A percentile compares a stretch with the other conserved stretches of the same genome.
These are phyloP conservation scores for Orthosia gothica DNA, from an alignment of 2,888 invertebrate genomes.

Conservation along the genomic window DNA sequence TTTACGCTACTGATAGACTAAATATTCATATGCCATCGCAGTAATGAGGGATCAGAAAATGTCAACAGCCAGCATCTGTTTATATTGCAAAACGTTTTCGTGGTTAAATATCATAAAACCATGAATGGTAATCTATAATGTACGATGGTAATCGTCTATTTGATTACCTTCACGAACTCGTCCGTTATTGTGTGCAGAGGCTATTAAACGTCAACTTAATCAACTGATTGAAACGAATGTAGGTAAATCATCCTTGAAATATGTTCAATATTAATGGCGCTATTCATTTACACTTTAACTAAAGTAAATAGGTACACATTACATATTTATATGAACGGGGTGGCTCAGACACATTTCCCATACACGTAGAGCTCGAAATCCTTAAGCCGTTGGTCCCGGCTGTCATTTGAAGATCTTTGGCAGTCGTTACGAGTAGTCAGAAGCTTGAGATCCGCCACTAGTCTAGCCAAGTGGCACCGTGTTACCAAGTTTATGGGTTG, in stretches of 20 bases:
- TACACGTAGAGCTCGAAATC: background rate
- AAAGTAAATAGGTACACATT: constrained; percentile 14
- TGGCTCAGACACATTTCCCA: constrained; percentile 1
- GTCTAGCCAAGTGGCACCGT: too few species aligned
- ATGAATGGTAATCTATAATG: constrained; percentile 24
- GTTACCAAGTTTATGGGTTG: too few species aligned
- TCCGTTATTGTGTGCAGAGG: constrained; percentile 6
- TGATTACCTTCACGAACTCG: constrained; percentile 36
- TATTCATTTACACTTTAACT: constrained; percentile 18
- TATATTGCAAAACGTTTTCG: constrained; percentile 46
- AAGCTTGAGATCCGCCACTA: too few species aligned
- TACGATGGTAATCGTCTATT: constrained; percentile 27
- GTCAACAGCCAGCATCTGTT: constrained; percentile 38
- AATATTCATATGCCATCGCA: constrained; percentile 22
- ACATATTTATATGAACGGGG: background rate
- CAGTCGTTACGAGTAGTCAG: too few species aligned
- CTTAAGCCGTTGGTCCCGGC: too few species aligned
- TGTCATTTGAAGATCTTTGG: too few species aligned
- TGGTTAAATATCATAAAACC: constrained; percentile 42
- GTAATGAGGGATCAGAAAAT: constrained; percentile 40
- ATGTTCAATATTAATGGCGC: constrained; percentile 24
- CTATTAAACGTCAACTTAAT: constrained; percentile 32
- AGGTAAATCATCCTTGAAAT: constrained; percentile 19
- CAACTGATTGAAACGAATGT: constrained; percentile 32
- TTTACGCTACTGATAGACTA: constrained; percentile 36